Evolutionary conservation across 2,888 invertebrate genomes (phyloP), one percentile per base, ranked within the genome.

Genomic region (Camptogramma bilineatum): DNA sequence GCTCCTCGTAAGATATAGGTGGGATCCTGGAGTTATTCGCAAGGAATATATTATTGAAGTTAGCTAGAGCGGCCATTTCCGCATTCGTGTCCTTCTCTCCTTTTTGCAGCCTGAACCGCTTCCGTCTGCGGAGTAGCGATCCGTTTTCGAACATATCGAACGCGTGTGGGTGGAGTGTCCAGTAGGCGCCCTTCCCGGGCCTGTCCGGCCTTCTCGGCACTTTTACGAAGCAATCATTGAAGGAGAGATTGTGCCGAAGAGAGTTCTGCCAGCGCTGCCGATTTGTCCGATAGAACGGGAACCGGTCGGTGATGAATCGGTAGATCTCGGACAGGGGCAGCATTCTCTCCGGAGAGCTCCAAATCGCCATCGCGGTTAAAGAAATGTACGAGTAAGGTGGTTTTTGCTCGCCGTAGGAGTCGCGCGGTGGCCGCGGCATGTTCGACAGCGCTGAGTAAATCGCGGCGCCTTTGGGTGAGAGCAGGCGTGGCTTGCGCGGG

Each of bases 301-400:
- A 97, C 94, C 89, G 94, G 85, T 98, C 98, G 91, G 97, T 98
- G 90, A 98, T 98, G 94, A 97, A 98, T 84, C 97, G 86, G 81
- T 87, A 89, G 77, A 83, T 89, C 78, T 84, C 89, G 28, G 87
- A 91, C 70, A 93, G 82, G 67, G 97, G 97, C 78, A 98, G 94
- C 98, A 99, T 99, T 90, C 99, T 98, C 88, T 99, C 99, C 59
- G 97, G 96, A 16, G 98, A 98, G 82, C 97, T 97, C 96, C 99
- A 99, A 81, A 99, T 99, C 66, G 99, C 99, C 99, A 99, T 70
- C 62, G 70, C 70, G 51, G 72, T 72, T 39, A 70, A 34, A 21
- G 97, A 89, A 53, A 96, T 94, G 65, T 73, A 73, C 21, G 72
- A 72, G 62, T 70, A 70, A 58, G 70, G 72, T 64, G 70, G 72